These are phyloP conservation scores for Centropus unirufus DNA, from an alignment of 2,113 vertebrate genomes.

Conservation along the genomic window DNA sequence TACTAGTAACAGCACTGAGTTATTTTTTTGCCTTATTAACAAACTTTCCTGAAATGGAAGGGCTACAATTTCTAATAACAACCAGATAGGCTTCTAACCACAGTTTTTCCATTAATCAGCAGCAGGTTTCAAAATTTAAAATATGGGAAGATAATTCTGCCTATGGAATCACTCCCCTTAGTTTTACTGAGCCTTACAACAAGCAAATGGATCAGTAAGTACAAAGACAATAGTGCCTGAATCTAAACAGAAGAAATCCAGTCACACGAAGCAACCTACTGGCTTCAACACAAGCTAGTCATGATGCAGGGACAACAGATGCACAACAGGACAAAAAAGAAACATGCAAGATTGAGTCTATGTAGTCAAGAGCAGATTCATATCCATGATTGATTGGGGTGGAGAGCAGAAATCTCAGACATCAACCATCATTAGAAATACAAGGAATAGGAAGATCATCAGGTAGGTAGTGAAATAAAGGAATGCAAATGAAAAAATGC, in stretches of 20 bases:
- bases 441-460: too few species aligned
- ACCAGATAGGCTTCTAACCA: background rate
- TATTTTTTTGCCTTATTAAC: background rate
- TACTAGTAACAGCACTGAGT: background rate
- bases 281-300: background rate
- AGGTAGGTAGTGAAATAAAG: background rate
- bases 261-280: background rate
- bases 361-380: background rate
- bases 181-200: background rate
- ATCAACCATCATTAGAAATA: background rate
- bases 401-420: background rate
- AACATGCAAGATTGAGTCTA: background rate
- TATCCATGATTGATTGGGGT: background rate
- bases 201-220: background rate
- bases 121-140: background rate
- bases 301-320: accelerated
- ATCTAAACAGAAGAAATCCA: background rate
- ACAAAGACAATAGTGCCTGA: background rate
- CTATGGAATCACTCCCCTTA: background rate
- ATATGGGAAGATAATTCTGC: background rate
- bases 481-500: background rate
- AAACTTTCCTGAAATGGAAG: background rate
- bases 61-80: background rate
- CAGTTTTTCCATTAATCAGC: background rate
- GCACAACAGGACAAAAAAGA: background rate